These are phyloP conservation scores for Crotalus helleri DNA, from an alignment of 2,113 vertebrate species.

Conservation along the genomic window DNA sequence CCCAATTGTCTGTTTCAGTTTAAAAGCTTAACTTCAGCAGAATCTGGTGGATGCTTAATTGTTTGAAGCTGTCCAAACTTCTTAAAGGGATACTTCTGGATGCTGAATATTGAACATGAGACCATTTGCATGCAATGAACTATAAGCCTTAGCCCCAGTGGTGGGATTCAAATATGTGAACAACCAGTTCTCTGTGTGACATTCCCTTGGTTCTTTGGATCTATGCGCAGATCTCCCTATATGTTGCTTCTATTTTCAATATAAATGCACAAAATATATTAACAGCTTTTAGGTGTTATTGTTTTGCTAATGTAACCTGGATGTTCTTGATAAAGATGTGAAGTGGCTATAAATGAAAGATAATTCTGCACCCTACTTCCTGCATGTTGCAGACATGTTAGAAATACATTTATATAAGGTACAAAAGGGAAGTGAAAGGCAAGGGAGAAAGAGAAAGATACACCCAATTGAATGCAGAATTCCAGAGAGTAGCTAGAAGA, in stretches of 20 bases:
- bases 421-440: neutral
- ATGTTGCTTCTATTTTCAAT: neutral
- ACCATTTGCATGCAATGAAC: neutral
- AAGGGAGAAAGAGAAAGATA: too few species aligned
- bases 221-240: neutral
- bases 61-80: neutral
- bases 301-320: neutral
- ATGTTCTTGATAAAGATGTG: neutral
- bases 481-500: too few species aligned
- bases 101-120: neutral
- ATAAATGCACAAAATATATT: neutral
- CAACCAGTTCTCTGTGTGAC: neutral
- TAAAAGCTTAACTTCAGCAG: neutral
- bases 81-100: neutral
- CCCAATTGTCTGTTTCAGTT: neutral
- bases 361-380: neutral
- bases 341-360: neutral
- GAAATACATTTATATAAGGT: neutral
- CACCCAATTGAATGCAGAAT: too few species aligned
- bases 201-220: neutral
- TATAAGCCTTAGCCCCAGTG: neutral
- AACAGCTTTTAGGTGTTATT: neutral
- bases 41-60: neutral
- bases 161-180: too few species aligned
- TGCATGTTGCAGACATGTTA: neutral